phyloP scores from a whole-genome alignment of 2,113 vertebrate species.

The Cololabis saira region DNA sequence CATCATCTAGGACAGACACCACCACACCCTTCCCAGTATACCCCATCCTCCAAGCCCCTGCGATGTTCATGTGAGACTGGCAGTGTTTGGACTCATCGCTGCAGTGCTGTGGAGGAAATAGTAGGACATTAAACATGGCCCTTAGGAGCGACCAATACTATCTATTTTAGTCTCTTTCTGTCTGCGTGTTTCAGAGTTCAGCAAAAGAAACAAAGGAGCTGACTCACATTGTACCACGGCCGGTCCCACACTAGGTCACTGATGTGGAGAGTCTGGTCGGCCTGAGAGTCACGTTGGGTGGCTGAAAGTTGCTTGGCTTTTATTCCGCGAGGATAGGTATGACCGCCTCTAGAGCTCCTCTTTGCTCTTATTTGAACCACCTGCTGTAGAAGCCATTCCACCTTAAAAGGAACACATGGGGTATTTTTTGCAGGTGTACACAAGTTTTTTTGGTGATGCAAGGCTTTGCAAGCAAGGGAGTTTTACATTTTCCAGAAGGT shows the following conservation, averaged over 20 bases:
- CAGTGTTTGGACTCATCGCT: constrained; percentile 81
- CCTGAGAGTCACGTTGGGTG: constrained; percentile 18
- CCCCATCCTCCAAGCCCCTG: constrained; percentile 92
- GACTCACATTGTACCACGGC: constrained; percentile 95
- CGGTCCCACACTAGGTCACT: constrained; percentile 89
- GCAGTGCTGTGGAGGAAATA: constrained; percentile 85
- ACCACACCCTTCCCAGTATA: constrained; percentile 95
- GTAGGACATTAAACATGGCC: constrained; percentile 24
- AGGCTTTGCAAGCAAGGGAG: background rate
- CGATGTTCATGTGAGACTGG: constrained; percentile 92
- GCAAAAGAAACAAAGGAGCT: constrained; percentile 9
- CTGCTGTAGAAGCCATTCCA: constrained; percentile 96
- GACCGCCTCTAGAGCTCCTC: constrained; percentile 83
- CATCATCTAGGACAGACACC: constrained; percentile 94
- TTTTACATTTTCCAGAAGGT: too few species aligned
- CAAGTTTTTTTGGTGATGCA: background rate
- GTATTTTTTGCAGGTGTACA: background rate
- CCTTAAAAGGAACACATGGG: constrained; percentile 78
- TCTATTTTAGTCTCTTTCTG: constrained; percentile 46
- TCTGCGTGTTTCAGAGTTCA: constrained; percentile 33
- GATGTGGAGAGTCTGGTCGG: constrained; percentile 79
- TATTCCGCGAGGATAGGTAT: constrained; percentile 19
- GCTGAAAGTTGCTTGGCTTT: constrained; percentile 24
- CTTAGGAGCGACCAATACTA: constrained; percentile 32
- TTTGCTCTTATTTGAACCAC: constrained; percentile 88